phyloP scores from a whole-genome alignment of 1,140 invertebrate species.

The Anoplolepis gracilipes region DNA sequence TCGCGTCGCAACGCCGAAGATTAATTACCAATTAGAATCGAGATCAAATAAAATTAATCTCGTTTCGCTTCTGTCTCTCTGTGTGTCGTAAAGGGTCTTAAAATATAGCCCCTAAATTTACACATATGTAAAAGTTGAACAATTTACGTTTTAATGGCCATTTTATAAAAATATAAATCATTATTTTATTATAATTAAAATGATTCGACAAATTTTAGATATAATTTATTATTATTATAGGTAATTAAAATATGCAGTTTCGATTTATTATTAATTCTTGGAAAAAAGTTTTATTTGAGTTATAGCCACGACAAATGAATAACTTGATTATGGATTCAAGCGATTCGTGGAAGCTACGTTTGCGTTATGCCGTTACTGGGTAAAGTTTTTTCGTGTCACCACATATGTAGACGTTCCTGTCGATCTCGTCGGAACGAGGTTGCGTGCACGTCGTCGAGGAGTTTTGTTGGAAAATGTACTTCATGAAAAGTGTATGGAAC shows the following conservation, averaged over 20 bases:
- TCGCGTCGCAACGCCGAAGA: conserved; percentile 9
- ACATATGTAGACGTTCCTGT: conserved; percentile 32
- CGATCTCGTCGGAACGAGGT: conserved; percentile 49
- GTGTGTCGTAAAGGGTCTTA: not conserved
- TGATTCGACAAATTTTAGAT: not conserved
- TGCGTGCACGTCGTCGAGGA: conserved; percentile 40
- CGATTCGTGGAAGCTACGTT: not conserved
- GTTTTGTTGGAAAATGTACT: conserved; percentile 76
- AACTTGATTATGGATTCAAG: not conserved
- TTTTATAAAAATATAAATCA: not conserved
- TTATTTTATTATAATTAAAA: not conserved
- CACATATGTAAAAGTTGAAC: not conserved
- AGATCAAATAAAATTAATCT: conserved; percentile 18
- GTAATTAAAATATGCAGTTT: not conserved
- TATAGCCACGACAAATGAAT: not conserved
- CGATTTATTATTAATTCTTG: not conserved
- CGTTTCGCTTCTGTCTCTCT: not conserved
- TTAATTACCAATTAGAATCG: conserved; percentile 43
- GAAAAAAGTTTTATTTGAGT: not conserved
- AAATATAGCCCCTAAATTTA: not conserved
- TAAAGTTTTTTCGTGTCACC: conserved; percentile 16
- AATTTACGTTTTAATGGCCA: not conserved
- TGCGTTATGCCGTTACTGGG: not conserved
- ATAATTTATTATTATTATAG: not conserved
- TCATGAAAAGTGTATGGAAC: conserved; percentile 73